Conservation (phyloP, 2,113 vertebrate genomes). For the Corythaixoides concolor region DNA sequence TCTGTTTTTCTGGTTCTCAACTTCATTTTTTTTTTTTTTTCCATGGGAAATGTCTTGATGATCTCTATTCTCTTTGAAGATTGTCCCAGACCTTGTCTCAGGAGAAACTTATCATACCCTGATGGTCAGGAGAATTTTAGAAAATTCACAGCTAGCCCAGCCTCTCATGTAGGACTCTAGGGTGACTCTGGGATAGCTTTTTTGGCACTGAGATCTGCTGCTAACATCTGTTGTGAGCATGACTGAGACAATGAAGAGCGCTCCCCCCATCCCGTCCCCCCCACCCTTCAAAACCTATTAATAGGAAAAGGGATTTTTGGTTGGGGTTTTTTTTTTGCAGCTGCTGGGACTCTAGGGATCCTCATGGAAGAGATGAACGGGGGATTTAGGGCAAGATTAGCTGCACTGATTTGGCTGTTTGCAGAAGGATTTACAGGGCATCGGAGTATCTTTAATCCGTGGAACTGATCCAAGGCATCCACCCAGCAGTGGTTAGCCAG, state of each 20-base stretch:
- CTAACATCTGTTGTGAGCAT: background rate
- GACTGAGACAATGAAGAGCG: background rate
- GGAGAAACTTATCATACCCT: background rate
- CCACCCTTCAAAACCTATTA: background rate
- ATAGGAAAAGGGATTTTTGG: background rate
- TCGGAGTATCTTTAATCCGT: background rate
- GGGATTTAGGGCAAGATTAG: background rate
- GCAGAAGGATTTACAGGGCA: background rate
- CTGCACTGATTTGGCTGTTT: background rate
- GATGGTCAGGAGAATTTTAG: background rate
- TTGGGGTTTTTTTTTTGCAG: background rate
- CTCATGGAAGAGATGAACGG: background rate
- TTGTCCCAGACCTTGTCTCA: background rate
- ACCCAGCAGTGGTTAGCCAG: background rate
- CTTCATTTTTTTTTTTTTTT: background rate
- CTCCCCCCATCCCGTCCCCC: rapidly evolving
- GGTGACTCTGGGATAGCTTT: background rate
- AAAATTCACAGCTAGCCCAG: background rate
- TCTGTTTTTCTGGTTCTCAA: background rate
- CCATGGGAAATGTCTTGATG: background rate
- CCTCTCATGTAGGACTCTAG: background rate
- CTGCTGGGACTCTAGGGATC: background rate
- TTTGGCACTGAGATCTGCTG: background rate
- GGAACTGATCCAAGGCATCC: background rate
- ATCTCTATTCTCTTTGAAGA: background rate